Conservation (phyloP, 2,797 vertebrate genomes). For the Cynopterus sphinx region DNA sequence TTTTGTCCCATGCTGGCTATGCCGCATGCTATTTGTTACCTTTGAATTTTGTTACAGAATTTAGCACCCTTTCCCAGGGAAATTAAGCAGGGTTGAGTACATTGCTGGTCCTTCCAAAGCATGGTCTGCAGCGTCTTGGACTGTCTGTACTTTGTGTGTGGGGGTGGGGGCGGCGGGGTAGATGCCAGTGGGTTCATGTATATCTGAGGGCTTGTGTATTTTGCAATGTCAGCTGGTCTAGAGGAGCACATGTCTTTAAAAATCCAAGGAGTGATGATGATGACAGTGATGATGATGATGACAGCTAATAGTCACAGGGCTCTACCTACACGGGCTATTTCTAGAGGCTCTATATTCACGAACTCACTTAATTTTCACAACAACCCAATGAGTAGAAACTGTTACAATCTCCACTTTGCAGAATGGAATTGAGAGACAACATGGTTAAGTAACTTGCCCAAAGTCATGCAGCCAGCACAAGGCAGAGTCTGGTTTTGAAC, state of each 20-base stretch:
- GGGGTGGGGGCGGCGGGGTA: not conserved
- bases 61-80: not conserved
- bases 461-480: not conserved
- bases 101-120: not conserved
- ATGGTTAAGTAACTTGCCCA: not conserved
- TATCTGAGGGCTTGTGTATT: not conserved
- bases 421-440: not conserved
- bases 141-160: not conserved
- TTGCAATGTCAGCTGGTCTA: not conserved
- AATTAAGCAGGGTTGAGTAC: not conserved
- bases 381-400: not conserved
- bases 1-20: not conserved
- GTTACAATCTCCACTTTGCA: not conserved
- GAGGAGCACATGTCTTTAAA: not conserved
- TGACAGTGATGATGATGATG: not conserved
- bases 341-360: not conserved
- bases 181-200: not conserved
- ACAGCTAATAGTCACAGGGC: not conserved
- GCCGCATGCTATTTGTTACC: not conserved
- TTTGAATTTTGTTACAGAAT: not conserved
- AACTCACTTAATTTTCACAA: not conserved
- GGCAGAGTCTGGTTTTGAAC: not conserved
- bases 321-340: not conserved
- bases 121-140: not conserved
- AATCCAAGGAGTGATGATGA: not conserved